Evolutionary conservation across 2,113 vertebrate species (phyloP).

Genomic region (Pterocles burchelli): DNA sequence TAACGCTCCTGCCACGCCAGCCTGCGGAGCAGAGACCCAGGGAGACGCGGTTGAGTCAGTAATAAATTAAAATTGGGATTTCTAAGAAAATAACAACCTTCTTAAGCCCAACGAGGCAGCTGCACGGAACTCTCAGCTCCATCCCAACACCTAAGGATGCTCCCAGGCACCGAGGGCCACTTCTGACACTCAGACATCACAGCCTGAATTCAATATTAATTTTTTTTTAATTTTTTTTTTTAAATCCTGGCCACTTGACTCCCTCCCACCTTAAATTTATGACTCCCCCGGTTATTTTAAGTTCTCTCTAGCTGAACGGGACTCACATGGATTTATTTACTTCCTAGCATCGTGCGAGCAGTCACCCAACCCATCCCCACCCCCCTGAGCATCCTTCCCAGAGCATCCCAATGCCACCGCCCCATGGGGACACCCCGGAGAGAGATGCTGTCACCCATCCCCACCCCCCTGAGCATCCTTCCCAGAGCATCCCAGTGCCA

Average conservation of each 20-base stretch:
- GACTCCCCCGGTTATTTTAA: background rate
- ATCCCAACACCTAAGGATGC: background rate
- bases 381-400: too few species aligned
- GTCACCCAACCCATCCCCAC: too few species aligned
- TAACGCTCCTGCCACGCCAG: background rate
- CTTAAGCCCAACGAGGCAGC: background rate
- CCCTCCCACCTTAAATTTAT: too few species aligned
- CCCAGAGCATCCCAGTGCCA: too few species aligned
- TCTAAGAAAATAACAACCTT: background rate
- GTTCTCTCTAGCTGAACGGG: background rate
- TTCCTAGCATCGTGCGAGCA: background rate
- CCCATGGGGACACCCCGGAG: too few species aligned
- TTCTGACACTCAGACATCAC: background rate
- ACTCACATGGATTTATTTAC: background rate
- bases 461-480: too few species aligned
- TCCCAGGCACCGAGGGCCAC: accelerated
- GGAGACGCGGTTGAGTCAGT: accelerated
- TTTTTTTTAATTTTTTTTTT: background rate
- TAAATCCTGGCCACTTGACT: background rate
- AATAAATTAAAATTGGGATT: background rate
- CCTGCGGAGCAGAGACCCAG: background rate
- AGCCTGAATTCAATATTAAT: background rate
- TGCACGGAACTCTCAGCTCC: background rate
- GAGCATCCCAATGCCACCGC: too few species aligned
- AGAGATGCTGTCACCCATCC: too few species aligned